A percentile compares a stretch with the other conserved stretches of the same genome.
Conservation (phyloP, 2,113 vertebrate genomes). For the Eretmochelys imbricata region DNA sequence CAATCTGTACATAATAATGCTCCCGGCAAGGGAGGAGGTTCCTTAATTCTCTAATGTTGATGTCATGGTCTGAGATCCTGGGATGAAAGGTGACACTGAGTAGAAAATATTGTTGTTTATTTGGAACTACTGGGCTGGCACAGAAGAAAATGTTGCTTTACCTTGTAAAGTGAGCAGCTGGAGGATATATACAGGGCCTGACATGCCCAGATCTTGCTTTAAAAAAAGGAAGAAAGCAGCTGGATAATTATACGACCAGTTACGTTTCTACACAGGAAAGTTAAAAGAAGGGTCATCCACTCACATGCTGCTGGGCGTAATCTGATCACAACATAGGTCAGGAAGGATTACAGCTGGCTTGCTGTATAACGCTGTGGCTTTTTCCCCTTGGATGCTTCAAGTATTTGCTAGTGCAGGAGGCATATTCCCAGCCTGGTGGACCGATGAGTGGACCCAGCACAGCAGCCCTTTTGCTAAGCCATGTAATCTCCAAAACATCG, state of each 20-base stretch:
- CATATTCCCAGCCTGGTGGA: neutral
- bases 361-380: neutral
- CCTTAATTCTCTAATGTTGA: neutral
- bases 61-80: neutral
- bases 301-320: neutral
- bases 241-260: neutral
- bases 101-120: neutral
- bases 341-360: constrained; percentile 2
- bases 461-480: neutral
- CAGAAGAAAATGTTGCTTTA: neutral
- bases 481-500: neutral
- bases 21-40: neutral
- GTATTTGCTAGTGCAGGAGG: neutral
- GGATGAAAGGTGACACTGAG: neutral
- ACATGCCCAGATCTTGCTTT: neutral
- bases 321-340: neutral
- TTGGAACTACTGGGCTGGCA: neutral
- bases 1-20: neutral
- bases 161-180: neutral
- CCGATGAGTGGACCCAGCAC: fast-evolving
- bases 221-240: neutral
- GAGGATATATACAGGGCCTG: neutral
- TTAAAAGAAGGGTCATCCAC: neutral
- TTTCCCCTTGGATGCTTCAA: neutral
- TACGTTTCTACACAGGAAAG: neutral